A percentile compares a stretch with the other conserved stretches of the same genome.
These are phyloP conservation scores for Brachionus sp. DNA, from an alignment of 1,140 invertebrate species.

Conservation along the genomic window DNA sequence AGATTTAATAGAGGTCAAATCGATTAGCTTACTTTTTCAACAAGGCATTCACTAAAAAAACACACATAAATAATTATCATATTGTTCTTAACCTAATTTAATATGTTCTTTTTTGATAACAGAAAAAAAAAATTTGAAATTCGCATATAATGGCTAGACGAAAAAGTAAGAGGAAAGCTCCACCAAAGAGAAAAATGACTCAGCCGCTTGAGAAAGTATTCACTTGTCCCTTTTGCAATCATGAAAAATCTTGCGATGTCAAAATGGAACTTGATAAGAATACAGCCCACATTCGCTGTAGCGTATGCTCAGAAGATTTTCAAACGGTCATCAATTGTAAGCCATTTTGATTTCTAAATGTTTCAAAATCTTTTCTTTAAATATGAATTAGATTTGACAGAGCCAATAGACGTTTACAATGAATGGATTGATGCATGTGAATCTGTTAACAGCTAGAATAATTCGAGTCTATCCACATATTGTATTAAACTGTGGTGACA, in stretches of 20 bases:
- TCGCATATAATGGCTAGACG: conserved; percentile 57
- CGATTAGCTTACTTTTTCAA: conserved; percentile 1
- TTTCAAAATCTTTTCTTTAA: conserved; percentile 36
- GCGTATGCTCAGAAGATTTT: conserved; percentile 92
- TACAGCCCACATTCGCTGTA: conserved; percentile 66
- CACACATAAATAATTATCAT: conserved; percentile 18
- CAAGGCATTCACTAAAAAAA: not conserved
- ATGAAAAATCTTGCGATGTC: conserved; percentile 98
- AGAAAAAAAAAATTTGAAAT: not conserved
- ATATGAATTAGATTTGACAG: conserved; percentile 68
- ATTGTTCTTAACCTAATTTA: conserved; percentile 33
- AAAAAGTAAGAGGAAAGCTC: conserved; percentile 92
- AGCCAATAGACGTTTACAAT: conserved; percentile 96
- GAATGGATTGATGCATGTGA: conserved; percentile 99
- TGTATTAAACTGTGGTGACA: not conserved
- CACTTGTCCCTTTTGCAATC: conserved; percentile 99
- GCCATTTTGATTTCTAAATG: not conserved
- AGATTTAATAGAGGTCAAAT: not conserved
- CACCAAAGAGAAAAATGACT: conserved; percentile 86
- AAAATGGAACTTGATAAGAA: conserved; percentile 88
- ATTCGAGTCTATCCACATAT: too few species aligned
- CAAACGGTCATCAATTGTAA: conserved; percentile 88
- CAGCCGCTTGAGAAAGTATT: conserved; percentile 90
- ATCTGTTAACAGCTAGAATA: conserved; percentile 67
- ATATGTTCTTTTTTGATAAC: not conserved